A percentile compares a stretch with the other conserved stretches of the same genome.
Evolutionary conservation across 2,888 invertebrate species (phyloP).

Genomic region (Pyrgus malvae): DNA sequence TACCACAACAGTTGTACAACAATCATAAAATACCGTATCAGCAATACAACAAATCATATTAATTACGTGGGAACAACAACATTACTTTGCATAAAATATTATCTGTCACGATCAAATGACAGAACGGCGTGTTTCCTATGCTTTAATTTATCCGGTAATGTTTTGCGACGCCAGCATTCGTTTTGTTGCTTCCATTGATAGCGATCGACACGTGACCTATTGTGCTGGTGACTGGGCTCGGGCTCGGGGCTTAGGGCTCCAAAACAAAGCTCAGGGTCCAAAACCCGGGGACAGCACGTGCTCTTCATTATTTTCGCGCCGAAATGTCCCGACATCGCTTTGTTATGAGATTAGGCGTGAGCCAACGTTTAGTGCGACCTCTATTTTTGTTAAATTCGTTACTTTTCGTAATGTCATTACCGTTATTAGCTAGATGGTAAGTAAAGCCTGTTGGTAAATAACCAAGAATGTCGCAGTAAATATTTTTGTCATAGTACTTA

Average conservation of each 20-base stretch:
- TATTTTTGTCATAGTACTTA: too few relatives aligned
- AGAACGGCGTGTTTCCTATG: conserved; percentile 23
- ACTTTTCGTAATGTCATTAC: too few relatives aligned
- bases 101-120: conserved; percentile 27
- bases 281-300: conserved; percentile 55
- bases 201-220: conserved; percentile 69
- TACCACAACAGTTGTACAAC: neutral
- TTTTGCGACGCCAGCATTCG: conserved; percentile 45
- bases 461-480: too few relatives aligned
- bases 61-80: conserved; percentile 28
- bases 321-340: conserved; percentile 78
- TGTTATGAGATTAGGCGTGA: conserved; percentile 79
- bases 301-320: conserved; percentile 80
- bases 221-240: conserved; percentile 37
- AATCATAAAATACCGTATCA: conserved; percentile 16
- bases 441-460: too few relatives aligned
- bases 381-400: conserved; percentile 32
- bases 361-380: conserved; percentile 41
- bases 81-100: conserved; percentile 28
- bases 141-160: conserved; percentile 47
- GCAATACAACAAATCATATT: conserved; percentile 30
- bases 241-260: conserved; percentile 15
- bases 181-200: conserved; percentile 52
- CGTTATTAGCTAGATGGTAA: conserved; percentile 11
- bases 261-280: conserved; percentile 3